Base-by-base conservation (phyloP, 2,888 invertebrate genomes). In the Horisme vitalbata region DNA sequence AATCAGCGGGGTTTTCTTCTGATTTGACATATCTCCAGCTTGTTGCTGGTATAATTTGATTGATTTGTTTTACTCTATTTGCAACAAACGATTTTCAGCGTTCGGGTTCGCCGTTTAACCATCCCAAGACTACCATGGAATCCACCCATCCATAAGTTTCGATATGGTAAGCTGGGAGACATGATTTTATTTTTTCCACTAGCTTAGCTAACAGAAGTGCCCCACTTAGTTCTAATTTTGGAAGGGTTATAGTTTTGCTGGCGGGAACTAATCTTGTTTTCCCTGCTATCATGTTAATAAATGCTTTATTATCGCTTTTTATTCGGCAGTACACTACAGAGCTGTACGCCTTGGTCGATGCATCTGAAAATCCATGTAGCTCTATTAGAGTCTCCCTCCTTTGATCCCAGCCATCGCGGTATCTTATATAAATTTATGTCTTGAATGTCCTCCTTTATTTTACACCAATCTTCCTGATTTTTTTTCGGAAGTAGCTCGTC, bases 41-140 rank as follows among this genome's bases (percentile, higher is more conserved):
- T 9, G 12, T n/a, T 12, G 50, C 9, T 3, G 45, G 38, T 12
- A 51, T 44, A 6, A 47, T 10, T 5, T 34, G 8, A 12, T 6
- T 21, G 5, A 52, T 49, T 8, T 52, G 7, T 5, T 7, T 23
- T 1, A 51, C 45, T 30, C 57, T 13, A 14, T 57, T 57, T 1
- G 55, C 51, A 6, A 59, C 55, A 34, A 53, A 59, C 3, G 52
- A 30, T 18, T 56, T 54, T 55, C 50, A 59, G 4, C 46, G 34
- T 2, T 9, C 18, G 1, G 50, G 31, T 2, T 45, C 46, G 8
- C 54, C 54, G 14, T 50, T 26, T 10, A 60, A 14, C 54, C 60
- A 57, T 8, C 44, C 53, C 10, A 57, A 24, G 3, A 46, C 54
- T 4, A 41, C 52, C 20, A 26, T 48, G 1, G 56, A 57, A 30